phyloP scores from a whole-genome alignment of 2,113 vertebrate genomes.

The Stigmatopora argus region DNA sequence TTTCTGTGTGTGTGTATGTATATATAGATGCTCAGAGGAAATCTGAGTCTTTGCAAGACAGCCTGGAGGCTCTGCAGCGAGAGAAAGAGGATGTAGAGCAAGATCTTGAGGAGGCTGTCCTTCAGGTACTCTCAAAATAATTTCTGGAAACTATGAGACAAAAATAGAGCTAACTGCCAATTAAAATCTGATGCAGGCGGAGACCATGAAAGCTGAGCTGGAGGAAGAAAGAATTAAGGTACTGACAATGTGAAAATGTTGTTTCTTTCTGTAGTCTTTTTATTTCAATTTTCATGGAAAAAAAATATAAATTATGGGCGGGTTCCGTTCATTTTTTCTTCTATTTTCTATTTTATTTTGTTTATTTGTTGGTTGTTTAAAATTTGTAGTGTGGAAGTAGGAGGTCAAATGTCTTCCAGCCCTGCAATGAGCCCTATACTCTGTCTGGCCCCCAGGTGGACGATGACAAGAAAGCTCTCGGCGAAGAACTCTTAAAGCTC shows the following conservation, averaged over 20 bases:
- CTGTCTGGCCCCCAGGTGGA: constrained; percentile 42
- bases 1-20: not conserved
- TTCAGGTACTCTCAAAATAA: constrained; percentile 60
- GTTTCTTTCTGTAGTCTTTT: too few species aligned
- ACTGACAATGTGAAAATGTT: not conserved
- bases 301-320: too few species aligned
- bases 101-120: constrained; percentile 69
- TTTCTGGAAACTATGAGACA: not conserved
- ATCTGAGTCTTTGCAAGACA: constrained; percentile 68
- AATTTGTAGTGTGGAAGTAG: too few species aligned
- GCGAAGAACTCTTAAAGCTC: constrained; percentile 39
- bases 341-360: too few species aligned
- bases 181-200: constrained; percentile 43
- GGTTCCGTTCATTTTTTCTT: too few species aligned
- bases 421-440: not conserved
- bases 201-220: constrained; percentile 74
- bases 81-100: constrained; percentile 64
- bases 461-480: constrained; percentile 54
- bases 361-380: too few species aligned
- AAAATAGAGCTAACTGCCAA: not conserved
- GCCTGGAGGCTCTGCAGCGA: constrained; percentile 63
- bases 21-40: constrained; percentile 69
- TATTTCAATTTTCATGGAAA: too few species aligned
- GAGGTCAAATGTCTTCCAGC: too few species aligned
- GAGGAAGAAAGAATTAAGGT: constrained; percentile 66